Evolutionary conservation across 1,140 invertebrate species (phyloP), one percentile per base, ranked within the genome.

Genomic region (Musca vetustissima): DNA sequence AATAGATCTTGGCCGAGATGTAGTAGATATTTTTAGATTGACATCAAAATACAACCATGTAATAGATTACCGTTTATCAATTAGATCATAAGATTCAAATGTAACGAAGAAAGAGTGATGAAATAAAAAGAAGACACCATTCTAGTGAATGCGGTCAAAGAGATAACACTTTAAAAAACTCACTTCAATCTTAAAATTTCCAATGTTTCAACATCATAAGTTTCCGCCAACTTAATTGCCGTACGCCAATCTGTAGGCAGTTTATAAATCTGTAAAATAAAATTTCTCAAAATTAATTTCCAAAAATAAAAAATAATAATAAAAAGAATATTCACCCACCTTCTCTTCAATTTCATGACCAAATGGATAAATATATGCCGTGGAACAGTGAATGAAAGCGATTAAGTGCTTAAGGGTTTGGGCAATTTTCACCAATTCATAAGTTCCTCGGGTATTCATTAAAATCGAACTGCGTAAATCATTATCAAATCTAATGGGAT

Each of bases 341-440:
- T 88, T 83, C 81, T 96, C 93, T 48, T 92, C 88, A 0, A 92
- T 87, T 0, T 83, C 80, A 9, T 88, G 83, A 52, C 89, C 87
- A 68, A 92, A 90, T 0, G 89, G 87, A 78, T 96, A 93, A n/a
- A 89, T 88, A 74, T 94, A 97, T 0, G 93, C 91, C 0, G 95
- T 94, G 2, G 93, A 96, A 0, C 96, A 89, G 78, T 96, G 92
- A 0, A 93, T 79, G n/a, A 94, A 81, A 13, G 88, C 86, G 89
- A 91, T 86, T 2, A 94, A 82, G 19, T 92, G 86, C 28, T 85
- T 86, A 77, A 93, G 88, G 28, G 86, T 84, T 64, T 89, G 83
- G 2, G 88, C 89, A 1, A 93, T 75, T 32, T 89, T 86, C 17
- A 91, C 84, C 4, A 92, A 66, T 70, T 90, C 87, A 57, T 87